Evolutionary conservation across 2,113 vertebrate genomes (phyloP), one percentile per base, ranked within the genome.

Genomic region (Struthidea cinerea): DNA sequence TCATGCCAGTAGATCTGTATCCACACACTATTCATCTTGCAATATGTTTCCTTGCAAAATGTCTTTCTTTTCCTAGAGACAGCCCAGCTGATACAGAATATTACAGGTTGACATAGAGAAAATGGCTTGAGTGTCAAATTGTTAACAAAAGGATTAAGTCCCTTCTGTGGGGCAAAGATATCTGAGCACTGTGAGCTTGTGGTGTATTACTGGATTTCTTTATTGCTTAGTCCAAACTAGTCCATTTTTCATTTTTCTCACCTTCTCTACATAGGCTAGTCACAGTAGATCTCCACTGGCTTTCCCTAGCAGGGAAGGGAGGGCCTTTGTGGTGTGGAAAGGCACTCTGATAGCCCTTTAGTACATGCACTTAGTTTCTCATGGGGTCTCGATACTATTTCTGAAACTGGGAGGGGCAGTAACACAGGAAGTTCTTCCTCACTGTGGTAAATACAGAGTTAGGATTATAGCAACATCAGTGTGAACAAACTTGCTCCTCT

Each of bases 351-450:
- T 49, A n/a, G 10, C n/a, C 28, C 53, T 30, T 42, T 26, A 33
- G 33, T 61, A n/a, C 6, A 4, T 1, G 2, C 22, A 7, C 0
- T 35, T 50, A 24, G 0, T 55, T 92, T 80, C n/a, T 80, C 33
- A 30, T 35, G 32, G 8, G 18, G 5, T 92, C 41, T 79, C 6
- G 67, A 22, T 61, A 44, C 17, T 26, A 39, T 35, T 80, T 70
- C 44, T 70, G 61, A 42, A 86, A 35, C 63, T 39, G 21, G 22
- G 13, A 22, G n/a, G 26, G 22, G 24, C 57, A 33, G 41, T 73
- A 78, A 63, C 21, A 32, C 33, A 37, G 33, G 49, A 81, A 33
- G 13, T 32, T 83, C 14, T 80, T 85, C 9, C n/a, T 46, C 7
- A 3, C 17, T 59, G 55, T 77, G n/a, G 41, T 33, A 82, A n/a